These are phyloP conservation scores for Apeira syringaria DNA, from an alignment of 2,888 invertebrate genomes.

Conservation along the genomic window DNA sequence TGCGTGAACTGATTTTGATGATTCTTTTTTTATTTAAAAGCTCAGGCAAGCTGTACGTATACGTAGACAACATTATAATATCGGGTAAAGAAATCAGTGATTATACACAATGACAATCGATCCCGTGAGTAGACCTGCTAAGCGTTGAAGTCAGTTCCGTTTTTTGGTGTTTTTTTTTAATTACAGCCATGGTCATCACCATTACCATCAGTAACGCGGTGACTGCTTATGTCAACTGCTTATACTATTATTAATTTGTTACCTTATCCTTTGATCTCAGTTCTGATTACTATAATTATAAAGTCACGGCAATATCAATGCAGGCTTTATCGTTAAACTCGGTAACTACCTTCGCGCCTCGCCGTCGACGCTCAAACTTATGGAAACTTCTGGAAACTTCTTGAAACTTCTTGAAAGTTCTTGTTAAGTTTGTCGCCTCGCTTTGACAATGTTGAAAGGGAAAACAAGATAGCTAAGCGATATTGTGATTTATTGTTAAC, in stretches of 20 bases:
- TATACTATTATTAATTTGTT: not conserved
- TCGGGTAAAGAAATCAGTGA: too few relatives aligned
- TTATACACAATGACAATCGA: too few relatives aligned
- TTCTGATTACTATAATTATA: not conserved
- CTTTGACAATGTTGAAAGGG: conserved; percentile 29
- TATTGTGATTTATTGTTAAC: conserved; percentile 18
- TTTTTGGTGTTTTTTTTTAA: too few relatives aligned
- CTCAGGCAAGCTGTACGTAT: too few relatives aligned
- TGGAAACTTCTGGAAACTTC: conserved; percentile 15
- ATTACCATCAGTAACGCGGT: too few relatives aligned
- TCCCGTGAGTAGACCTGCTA: too few relatives aligned
- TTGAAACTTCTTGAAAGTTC: conserved; percentile 17
- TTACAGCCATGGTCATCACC: too few relatives aligned
- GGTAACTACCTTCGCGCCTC: conserved; percentile 11
- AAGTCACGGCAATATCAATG: conserved; percentile 12
- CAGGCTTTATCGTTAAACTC: conserved; percentile 17
- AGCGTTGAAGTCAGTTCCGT: too few relatives aligned
- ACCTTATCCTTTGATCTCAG: not conserved
- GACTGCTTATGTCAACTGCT: too few relatives aligned
- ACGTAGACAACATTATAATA: too few relatives aligned
- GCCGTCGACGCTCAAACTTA: conserved; percentile 13
- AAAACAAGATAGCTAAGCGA: conserved; percentile 25
- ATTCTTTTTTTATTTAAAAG: too few relatives aligned
- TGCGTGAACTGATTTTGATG: too few relatives aligned
- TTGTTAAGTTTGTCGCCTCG: conserved; percentile 17